phyloP scores from a whole-genome alignment of 2,888 invertebrate genomes.

The Nephrotoma appendiculata region DNA sequence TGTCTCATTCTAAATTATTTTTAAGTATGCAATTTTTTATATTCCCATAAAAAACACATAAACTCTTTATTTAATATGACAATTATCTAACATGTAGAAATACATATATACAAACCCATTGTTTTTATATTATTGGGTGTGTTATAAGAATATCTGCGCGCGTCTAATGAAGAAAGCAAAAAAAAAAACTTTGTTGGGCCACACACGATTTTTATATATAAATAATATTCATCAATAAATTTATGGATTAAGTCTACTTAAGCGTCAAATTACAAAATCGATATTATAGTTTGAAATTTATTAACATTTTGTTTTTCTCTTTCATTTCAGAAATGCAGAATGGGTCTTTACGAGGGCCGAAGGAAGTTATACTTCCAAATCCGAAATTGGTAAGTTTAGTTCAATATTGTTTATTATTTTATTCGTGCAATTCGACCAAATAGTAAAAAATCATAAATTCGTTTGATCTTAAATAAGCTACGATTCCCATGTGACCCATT shows the following conservation, averaged over 20 bases:
- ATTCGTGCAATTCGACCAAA: neutral
- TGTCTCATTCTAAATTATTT: neutral
- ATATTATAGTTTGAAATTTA: slow-evolving; percentile 1
- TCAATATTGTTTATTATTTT: neutral
- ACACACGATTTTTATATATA: neutral
- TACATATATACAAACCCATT: neutral
- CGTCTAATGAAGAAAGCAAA: neutral
- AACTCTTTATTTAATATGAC: neutral
- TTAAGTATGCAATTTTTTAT: neutral
- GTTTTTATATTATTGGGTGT: neutral
- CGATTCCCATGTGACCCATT: neutral
- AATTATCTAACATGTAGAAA: neutral
- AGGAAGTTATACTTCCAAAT: slow-evolving; percentile 26
- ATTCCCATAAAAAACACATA: neutral
- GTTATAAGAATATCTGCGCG: neutral
- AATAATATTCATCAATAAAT: neutral
- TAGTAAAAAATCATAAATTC: neutral
- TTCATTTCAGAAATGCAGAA: slow-evolving; percentile 25
- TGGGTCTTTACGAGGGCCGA: slow-evolving; percentile 23
- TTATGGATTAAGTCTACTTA: neutral
- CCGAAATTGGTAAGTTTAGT: slow-evolving; percentile 21
- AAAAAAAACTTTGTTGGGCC: neutral
- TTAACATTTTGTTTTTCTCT: neutral
- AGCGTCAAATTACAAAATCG: neutral
- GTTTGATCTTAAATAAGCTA: neutral